Percentiles rank a stretch among this genome's conserved stretches.
Evolutionary conservation across 2,113 vertebrate species (phyloP).

Genomic region (Limanda limanda): DNA sequence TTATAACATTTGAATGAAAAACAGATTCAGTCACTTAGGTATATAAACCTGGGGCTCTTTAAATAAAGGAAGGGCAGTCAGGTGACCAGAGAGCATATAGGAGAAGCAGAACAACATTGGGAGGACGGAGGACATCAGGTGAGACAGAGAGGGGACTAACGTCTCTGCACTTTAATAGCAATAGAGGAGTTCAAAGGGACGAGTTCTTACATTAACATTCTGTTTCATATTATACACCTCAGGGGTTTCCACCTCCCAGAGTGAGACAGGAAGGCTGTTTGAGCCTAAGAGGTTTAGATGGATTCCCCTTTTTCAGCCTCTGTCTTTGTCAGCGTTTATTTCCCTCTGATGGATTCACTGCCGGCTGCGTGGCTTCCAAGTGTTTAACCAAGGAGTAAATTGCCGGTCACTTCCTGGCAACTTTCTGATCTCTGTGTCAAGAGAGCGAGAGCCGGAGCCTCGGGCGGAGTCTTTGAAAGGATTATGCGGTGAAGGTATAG

Average conservation of each 20-base stretch:
- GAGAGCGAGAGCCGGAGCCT: slow-evolving; percentile 37
- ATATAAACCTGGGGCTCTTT: background rate
- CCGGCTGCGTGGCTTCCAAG: slow-evolving; percentile 56
- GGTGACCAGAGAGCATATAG: too few species aligned
- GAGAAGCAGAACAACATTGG: background rate
- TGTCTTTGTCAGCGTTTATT: slow-evolving; percentile 69
- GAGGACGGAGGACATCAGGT: slow-evolving; percentile 15
- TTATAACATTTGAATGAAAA: too few species aligned
- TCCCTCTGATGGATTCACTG: slow-evolving; percentile 59
- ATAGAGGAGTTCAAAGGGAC: slow-evolving; percentile 38
- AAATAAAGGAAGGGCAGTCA: background rate
- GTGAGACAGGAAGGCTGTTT: slow-evolving; percentile 38
- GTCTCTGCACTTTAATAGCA: slow-evolving; percentile 29
- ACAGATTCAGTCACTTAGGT: background rate
- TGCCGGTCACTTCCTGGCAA: slow-evolving; percentile 64
- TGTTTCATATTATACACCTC: slow-evolving; percentile 55
- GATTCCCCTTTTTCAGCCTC: slow-evolving; percentile 39
- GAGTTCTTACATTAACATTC: slow-evolving; percentile 36
- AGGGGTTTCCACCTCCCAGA: slow-evolving; percentile 21
- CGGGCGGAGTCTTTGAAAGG: slow-evolving; percentile 40
- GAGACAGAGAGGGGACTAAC: slow-evolving; percentile 13
- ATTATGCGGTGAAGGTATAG: slow-evolving; percentile 22
- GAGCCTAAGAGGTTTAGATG: slow-evolving; percentile 54
- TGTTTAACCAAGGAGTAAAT: slow-evolving; percentile 78
- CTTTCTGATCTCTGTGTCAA: slow-evolving; percentile 70